phyloP scores from a whole-genome alignment of 2,113 vertebrate species.

The Centropus bengalensis region DNA sequence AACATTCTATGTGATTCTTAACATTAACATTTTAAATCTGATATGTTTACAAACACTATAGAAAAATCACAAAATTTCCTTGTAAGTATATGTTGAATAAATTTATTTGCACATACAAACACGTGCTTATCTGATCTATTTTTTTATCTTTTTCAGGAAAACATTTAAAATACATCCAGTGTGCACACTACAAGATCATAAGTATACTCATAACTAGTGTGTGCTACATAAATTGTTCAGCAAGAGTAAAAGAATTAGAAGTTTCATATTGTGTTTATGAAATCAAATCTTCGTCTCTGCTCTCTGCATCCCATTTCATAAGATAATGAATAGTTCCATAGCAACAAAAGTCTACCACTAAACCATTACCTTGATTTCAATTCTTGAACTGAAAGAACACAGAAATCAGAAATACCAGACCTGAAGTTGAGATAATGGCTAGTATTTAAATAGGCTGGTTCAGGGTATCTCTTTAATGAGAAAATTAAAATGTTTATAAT shows the following conservation, averaged over 20 bases:
- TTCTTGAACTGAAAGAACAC: slow-evolving; percentile 42
- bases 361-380: slow-evolving; percentile 54
- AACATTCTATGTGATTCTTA: not conserved
- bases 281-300: slow-evolving; percentile 38
- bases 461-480: not conserved
- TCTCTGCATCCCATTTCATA: slow-evolving; percentile 19
- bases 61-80: not conserved
- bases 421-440: not conserved
- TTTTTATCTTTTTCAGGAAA: not conserved
- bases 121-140: not conserved
- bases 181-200: not conserved
- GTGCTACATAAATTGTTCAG: not conserved
- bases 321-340: slow-evolving; percentile 65
- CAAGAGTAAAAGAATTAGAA: not conserved
- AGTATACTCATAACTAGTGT: not conserved
- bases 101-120: not conserved
- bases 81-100: not conserved
- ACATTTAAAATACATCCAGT: not conserved
- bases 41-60: not conserved
- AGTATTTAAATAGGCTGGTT: slow-evolving; percentile 5
- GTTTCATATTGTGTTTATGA: slow-evolving; percentile 32
- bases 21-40: not conserved
- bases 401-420: slow-evolving; percentile 11
- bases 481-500: not conserved
- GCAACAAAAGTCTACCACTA: slow-evolving; percentile 63